Evolutionary conservation across 2,113 vertebrate genomes (phyloP), one percentile per base, ranked within the genome.

Genomic region (Mesitornis unicolor): DNA sequence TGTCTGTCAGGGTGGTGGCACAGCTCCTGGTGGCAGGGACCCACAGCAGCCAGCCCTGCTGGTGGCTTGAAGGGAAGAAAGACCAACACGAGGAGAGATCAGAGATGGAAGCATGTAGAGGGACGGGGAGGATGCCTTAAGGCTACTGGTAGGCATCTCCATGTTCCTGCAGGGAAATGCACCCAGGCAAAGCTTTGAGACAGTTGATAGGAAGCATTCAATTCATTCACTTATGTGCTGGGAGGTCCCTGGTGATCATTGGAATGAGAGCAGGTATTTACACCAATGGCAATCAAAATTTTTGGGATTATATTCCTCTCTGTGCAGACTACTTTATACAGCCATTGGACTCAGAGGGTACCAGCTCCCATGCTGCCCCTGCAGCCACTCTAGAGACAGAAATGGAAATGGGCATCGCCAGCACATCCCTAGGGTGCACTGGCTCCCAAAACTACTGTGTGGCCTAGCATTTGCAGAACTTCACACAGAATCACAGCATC

Each of bases 11-110:
- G 33, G n/a, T 3, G 3, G 59, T 1, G 1, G 31, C 14, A 42
- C 0, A 1, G 16, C 31, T 40, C 1, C 19, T 2, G 1, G 21
- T 0, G 3, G 25, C 29, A 36, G 29, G 42, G 42, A 28, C 15
- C 14, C 2, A 2, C 57, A 76, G 25, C 26, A 60, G 67, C 45
- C 22, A 38, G 45, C 35, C 50, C 40, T 47, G 2, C 31, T 0
- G 0, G 28, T 20, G 26, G 33, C 48, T n/a, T 82, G 56, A 4
- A 13, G 35, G 7, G 6, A 42, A 68, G 68, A 53, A 38, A 65
- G 35, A 10, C 31, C 1, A 1, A 36, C 64, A n/a, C 1, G 0
- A 28, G 13, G 65, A 63, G 12, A 68, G 26, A 16, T 35, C 20
- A 42, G 63, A 61, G 25, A 25, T 40, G 57, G 31, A 51, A 43